These are phyloP conservation scores for Marmota flaviventris DNA, from an alignment of 2,113 vertebrate genomes.

Conservation along the genomic window DNA sequence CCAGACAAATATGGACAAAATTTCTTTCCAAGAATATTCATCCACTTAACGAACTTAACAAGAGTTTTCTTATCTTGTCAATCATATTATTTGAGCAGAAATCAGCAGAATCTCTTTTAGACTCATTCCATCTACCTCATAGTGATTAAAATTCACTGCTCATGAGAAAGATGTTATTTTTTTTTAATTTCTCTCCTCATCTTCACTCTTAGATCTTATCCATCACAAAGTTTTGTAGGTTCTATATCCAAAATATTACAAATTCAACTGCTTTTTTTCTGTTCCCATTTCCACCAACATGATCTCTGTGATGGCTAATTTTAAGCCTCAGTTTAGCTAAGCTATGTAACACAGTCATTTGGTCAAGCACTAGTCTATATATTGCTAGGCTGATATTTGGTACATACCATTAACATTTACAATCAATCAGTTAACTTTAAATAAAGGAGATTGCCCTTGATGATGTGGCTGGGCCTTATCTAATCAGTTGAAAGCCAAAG, in stretches of 20 bases:
- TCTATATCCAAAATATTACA: not conserved
- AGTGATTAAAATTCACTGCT: not conserved
- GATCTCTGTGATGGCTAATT: not conserved
- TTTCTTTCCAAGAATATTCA: conserved; percentile 36
- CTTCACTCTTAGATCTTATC: not conserved
- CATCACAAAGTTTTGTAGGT: not conserved
- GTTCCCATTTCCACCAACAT: not conserved
- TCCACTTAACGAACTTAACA: not conserved
- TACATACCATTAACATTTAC: not conserved
- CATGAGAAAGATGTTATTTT: not conserved
- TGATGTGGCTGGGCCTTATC: not conserved
- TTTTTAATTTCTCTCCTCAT: not conserved
- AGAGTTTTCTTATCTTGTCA: conserved; percentile 18
- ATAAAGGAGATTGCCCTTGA: not conserved
- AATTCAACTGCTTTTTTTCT: not conserved
- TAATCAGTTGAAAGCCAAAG: not conserved
- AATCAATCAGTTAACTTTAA: not conserved
- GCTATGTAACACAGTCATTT: not conserved
- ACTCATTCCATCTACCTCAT: not conserved
- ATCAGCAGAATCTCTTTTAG: not conserved
- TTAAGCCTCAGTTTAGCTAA: not conserved
- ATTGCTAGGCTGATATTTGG: not conserved
- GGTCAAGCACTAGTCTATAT: not conserved
- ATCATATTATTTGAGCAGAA: not conserved
- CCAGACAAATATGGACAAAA: conserved; percentile 20